Evolutionary conservation across 2,797 vertebrate genomes (phyloP).

Genomic region (Hozukius guyotensis): DNA sequence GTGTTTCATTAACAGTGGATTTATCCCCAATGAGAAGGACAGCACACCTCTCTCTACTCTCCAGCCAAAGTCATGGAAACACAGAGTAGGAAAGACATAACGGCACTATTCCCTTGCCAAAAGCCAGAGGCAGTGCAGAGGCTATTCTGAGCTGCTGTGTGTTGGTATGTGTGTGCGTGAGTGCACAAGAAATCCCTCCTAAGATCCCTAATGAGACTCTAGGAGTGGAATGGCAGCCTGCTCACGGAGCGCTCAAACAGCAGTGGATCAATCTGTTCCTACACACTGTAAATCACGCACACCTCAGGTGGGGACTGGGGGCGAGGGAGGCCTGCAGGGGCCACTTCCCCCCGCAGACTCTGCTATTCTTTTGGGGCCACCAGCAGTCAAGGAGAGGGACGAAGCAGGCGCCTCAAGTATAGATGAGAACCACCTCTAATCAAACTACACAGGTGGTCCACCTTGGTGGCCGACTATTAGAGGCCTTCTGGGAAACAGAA

Average conservation of each 20-base stretch:
- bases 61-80: conserved; percentile 62
- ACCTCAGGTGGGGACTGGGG: conserved; percentile 69
- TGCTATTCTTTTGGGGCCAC: conserved; percentile 72
- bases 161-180: conserved; percentile 60
- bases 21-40: conserved; percentile 72
- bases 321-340: conserved; percentile 56
- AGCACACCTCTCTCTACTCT: conserved; percentile 65
- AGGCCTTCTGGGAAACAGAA: conserved; percentile 37
- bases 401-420: conserved; percentile 55
- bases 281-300: conserved; percentile 85
- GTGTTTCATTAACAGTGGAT: conserved; percentile 83
- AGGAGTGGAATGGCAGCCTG: conserved; percentile 58
- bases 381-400: conserved; percentile 61
- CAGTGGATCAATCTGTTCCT: conserved; percentile 78
- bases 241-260: conserved; percentile 62
- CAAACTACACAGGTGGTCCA: conserved; percentile 83
- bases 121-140: conserved; percentile 49
- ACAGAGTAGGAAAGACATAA: conserved; percentile 55
- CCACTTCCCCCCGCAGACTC: conserved; percentile 52
- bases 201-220: conserved; percentile 76
- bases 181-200: conserved; percentile 60
- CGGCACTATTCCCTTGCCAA: conserved; percentile 52
- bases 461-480: conserved; percentile 77
- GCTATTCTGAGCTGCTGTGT: conserved; percentile 43
- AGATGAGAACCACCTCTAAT: conserved; percentile 71